phyloP scores from a whole-genome alignment of 53 echinoderm and acorn worm species.

The Crossaster papposus region DNA sequence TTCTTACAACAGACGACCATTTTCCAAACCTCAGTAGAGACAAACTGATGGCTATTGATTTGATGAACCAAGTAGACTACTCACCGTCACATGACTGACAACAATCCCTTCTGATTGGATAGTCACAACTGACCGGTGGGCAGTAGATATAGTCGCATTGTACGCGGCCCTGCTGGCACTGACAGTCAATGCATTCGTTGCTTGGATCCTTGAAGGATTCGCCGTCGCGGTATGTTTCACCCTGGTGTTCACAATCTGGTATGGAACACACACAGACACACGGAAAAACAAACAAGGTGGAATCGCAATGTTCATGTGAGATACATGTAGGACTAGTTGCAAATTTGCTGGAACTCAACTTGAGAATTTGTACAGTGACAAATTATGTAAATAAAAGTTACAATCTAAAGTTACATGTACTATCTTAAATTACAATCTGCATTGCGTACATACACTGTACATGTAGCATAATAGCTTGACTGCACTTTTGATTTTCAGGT shows the following conservation, averaged over 20 bases:
- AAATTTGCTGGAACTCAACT: too few species aligned
- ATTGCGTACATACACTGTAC: too few species aligned
- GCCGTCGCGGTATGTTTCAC: slow-evolving; percentile 55
- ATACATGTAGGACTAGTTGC: too few species aligned
- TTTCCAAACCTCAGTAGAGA: not conserved
- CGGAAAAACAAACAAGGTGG: not conserved
- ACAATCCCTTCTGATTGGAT: slow-evolving; percentile 52
- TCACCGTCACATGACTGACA: slow-evolving; percentile 61
- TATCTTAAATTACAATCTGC: too few species aligned
- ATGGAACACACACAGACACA: not conserved
- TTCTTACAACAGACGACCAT: too few species aligned
- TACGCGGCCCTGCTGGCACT: slow-evolving; percentile 63
- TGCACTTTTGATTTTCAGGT: too few species aligned
- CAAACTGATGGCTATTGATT: not conserved
- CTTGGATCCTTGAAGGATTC: slow-evolving; percentile 80
- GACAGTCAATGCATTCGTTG: slow-evolving; percentile 80
- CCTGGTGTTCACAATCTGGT: slow-evolving; percentile 50
- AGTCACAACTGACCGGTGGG: slow-evolving; percentile 45
- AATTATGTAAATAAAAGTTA: too few species aligned
- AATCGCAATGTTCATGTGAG: not conserved
- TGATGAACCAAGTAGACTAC: not conserved
- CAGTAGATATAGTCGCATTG: slow-evolving; percentile 53
- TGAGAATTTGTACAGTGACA: too few species aligned
- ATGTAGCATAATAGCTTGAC: too few species aligned
- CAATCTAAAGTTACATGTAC: too few species aligned